Percentiles rank a stretch among this genome's conserved stretches.
phyloP scores from a whole-genome alignment of 2,113 vertebrate species.

The Pimephales promelas region DNA sequence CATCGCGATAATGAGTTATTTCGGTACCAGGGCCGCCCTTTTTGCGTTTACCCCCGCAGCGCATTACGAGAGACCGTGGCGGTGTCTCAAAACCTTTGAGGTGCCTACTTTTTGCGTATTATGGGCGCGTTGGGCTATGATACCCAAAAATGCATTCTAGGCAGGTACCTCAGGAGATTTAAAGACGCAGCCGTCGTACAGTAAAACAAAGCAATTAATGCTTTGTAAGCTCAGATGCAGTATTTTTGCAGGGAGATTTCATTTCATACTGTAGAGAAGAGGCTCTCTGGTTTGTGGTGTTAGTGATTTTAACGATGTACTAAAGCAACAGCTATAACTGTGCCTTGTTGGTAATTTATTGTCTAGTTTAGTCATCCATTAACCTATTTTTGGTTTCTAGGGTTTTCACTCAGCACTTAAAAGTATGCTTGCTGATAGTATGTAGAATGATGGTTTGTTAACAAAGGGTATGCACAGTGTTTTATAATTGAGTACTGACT shows the following conservation, averaged over 20 bases:
- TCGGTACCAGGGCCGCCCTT: background rate
- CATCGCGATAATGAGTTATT: background rate
- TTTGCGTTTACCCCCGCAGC: background rate
- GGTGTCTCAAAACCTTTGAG: slow-evolving; percentile 7
- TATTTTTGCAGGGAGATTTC: slow-evolving; percentile 17
- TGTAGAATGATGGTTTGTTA: background rate
- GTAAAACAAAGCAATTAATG: slow-evolving; percentile 4
- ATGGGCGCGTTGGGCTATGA: background rate
- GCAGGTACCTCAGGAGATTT: background rate
- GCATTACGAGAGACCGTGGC: background rate
- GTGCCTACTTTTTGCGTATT: slow-evolving; percentile 18
- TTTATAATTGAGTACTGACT: background rate
- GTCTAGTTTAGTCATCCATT: slow-evolving; percentile 26
- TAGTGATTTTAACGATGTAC: slow-evolving; percentile 2
- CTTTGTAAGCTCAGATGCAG: slow-evolving; percentile 21
- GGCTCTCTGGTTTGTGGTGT: background rate
- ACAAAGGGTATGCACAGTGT: slow-evolving; percentile 2
- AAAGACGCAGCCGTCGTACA: background rate
- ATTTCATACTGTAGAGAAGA: background rate
- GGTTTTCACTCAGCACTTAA: background rate
- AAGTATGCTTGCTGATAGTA: background rate
- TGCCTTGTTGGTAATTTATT: slow-evolving; percentile 19
- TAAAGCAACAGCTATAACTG: background rate
- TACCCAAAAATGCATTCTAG: slow-evolving; percentile 12
- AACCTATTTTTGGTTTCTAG: background rate